Evolutionary conservation across 2,888 invertebrate species (phyloP), one percentile per base, ranked within the genome.

Genomic region (Pheosia gnoma): DNA sequence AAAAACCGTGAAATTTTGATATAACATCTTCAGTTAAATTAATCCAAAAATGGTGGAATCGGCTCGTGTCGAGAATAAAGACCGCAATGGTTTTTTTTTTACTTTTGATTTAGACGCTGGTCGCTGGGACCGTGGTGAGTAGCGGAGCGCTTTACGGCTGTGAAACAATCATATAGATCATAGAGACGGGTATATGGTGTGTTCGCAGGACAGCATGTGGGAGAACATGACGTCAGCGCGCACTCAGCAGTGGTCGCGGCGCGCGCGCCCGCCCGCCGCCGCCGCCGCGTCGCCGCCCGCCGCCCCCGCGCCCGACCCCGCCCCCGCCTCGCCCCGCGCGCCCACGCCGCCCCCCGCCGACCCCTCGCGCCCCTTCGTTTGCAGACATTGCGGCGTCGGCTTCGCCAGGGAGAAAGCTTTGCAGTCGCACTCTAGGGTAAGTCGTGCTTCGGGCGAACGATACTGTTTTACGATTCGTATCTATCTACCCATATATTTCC

Each of bases 361-460:
- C 87, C 95, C 96, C 0, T 93, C 95, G 51, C 96, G 96, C 64
- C 97, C 97, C 0, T 97, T 97, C 79, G 97, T 97, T 0, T 97
- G 97, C 74, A 79, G 97, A 94, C 87, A 87, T 61, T 92, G 92
- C 70, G 92, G 92, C 0, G 94, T 97, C 61, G 96, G 96, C 5
- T 97, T 97, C 88, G 97, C 97, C 0, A 93, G 97, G 59, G 97
- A 97, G 81, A 97, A 97, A 80, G 97, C 97, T 0, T 87, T 97
- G 38, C 95, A 96, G 60, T 97, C 97, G 0, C 97, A 97, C 81
- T 93, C 96, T 0, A 94, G 95, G 87, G 95, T 95, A 66, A 83
- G 75, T 77, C n/a, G 38, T 51, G 6, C 25, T 25, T 25, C 25
- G 0, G 25, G 25, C 25, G 25, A 25, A 25, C 25, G 0, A 25